Evolutionary conservation across 2,888 invertebrate genomes (phyloP), one percentile per base, ranked within the genome.

Genomic region (Pristionchus mayeri): DNA sequence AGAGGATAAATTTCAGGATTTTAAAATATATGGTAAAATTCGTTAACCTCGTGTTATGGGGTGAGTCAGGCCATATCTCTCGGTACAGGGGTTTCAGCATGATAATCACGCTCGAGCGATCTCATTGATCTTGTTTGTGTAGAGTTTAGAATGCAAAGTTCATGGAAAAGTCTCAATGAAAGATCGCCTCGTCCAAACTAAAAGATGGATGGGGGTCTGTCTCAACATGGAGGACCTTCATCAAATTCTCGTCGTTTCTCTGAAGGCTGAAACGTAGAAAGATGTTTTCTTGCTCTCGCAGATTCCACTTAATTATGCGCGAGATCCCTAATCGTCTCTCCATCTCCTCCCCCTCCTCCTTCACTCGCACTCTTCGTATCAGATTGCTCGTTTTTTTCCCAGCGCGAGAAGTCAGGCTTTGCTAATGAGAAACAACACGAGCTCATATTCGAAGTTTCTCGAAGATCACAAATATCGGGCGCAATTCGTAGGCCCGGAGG

Each of bases 391-490:
- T 37, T 63, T 63, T 63, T 63, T 30, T 27, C n/a, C n/a, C n/a
- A 7, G 27, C n/a, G 63, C 30, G 27, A 63, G 63, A 63, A 63
- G 63, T 30, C 7, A 34, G 63, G n/a, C 21, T 30, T 34, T 18
- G 63, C 63, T 63, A 63, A 63, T 63, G 63, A 63, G 34, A 6
- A 34, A 60, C 63, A 63, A 34, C 63, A 63, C 21, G 34, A 34
- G 21, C 18, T 63, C 34, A 18, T 63, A n/a, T n/a, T n/a, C n/a
- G n/a, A n/a, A n/a, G n/a, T n/a, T n/a, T n/a, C n/a, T n/a, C n/a
- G n/a, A n/a, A n/a, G n/a, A n/a, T n/a, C n/a, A n/a, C n/a, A n/a
- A n/a, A n/a, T n/a, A n/a, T n/a, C n/a, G n/a, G n/a, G n/a, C n/a
- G n/a, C n/a, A n/a, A n/a, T n/a, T 30, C 63, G 63, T 63, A 34